Percentiles rank a stretch among this genome's conserved stretches.
Evolutionary conservation across 1,140 invertebrate species (phyloP).

Genomic region (Zaprionus taronus): DNA sequence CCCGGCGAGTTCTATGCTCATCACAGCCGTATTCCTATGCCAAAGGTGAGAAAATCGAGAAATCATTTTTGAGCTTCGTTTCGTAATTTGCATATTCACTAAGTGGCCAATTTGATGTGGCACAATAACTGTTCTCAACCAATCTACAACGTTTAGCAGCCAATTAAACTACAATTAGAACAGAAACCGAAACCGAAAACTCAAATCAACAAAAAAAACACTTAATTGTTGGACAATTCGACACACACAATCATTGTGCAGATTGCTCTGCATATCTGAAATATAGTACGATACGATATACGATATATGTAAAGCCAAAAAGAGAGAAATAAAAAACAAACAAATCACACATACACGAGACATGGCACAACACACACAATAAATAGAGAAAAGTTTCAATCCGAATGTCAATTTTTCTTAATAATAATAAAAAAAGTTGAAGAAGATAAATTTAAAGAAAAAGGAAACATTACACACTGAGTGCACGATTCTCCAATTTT

Average conservation of each 20-base stretch:
- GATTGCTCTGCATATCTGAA: constrained; percentile 20
- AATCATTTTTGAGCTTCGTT: constrained; percentile 38
- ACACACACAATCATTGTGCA: constrained; percentile 38
- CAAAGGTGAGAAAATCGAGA: constrained; percentile 63
- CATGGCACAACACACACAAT: constrained; percentile 29
- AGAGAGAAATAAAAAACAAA: constrained; percentile 19
- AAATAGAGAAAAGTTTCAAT: constrained; percentile 16
- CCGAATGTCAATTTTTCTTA: constrained; percentile 79
- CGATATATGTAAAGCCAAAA: constrained; percentile 22
- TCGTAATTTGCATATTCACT: constrained; percentile 26
- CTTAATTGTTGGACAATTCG: background rate
- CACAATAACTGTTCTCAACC: constrained; percentile 18
- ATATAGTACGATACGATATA: background rate
- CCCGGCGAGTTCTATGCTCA: constrained; percentile 87
- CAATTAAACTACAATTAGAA: constrained; percentile 60
- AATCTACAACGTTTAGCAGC: constrained; percentile 67
- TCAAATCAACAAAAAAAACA: constrained; percentile 42
- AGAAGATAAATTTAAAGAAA: constrained; percentile 25
- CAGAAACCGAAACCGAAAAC: constrained; percentile 21
- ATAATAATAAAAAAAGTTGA: background rate
- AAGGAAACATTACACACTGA: background rate
- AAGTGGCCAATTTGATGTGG: constrained; percentile 27
- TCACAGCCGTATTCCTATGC: constrained; percentile 86
- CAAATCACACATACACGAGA: constrained; percentile 22
- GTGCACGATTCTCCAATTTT: background rate